Percentiles rank a stretch among this genome's conserved stretches.
Evolutionary conservation across 2,888 invertebrate genomes (phyloP).

Genomic region (Mesoligia furuncula): DNA sequence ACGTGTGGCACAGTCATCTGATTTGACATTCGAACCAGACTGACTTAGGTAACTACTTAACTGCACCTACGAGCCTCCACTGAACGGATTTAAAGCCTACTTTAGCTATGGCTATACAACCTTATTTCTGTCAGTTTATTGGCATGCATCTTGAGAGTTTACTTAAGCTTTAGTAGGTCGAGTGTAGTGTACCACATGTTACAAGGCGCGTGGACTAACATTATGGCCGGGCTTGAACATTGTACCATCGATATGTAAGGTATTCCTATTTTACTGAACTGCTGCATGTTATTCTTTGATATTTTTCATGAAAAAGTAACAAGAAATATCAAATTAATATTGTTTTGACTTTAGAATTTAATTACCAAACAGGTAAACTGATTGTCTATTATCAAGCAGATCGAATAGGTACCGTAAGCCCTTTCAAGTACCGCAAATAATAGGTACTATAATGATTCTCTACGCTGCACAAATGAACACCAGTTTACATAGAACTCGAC

Average conservation of each 20-base stretch:
- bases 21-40: constrained; percentile 62
- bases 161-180: constrained; percentile 49
- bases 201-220: constrained; percentile 21
- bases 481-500: constrained; percentile 69
- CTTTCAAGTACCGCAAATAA: constrained; percentile 77
- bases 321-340: neutral
- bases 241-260: neutral
- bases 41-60: constrained; percentile 46
- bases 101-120: constrained; percentile 33
- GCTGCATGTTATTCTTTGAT: neutral
- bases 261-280: neutral
- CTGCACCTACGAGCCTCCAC: constrained; percentile 42
- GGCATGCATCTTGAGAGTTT: constrained; percentile 46
- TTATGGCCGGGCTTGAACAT: constrained; percentile 1
- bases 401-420: constrained; percentile 67
- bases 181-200: constrained; percentile 28
- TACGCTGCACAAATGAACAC: constrained; percentile 62
- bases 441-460: constrained; percentile 72
- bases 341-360: neutral
- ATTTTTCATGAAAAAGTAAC: neutral
- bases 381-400: constrained; percentile 51
- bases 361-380: constrained; percentile 43
- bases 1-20: constrained; percentile 59
- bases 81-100: constrained; percentile 44
- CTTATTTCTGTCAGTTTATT: constrained; percentile 48